Evolutionary conservation across 2,113 vertebrate genomes (phyloP), one percentile per base, ranked within the genome.

Genomic region (Serinus canaria): DNA sequence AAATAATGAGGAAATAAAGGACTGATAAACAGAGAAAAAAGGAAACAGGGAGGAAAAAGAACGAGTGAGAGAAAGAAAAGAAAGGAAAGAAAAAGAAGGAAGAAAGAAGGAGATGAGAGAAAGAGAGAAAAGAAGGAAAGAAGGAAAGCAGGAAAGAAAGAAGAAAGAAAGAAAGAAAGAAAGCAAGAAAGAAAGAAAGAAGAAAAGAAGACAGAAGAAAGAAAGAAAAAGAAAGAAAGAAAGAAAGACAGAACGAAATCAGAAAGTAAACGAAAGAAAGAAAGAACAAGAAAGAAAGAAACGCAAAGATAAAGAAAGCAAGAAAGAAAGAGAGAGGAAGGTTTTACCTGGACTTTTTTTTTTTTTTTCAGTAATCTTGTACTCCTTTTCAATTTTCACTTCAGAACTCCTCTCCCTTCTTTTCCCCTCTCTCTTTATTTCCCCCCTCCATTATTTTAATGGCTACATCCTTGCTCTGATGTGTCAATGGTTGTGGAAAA

Each of bases 401-500:
- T 96, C 77, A 86, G 64, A 94, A 84, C 39, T 35, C 1, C 44
- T 64, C 23, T 63, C 53, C 33, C 5, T 5, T 23, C 7, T 27
- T 11, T 60, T 83, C 20, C 22, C 47, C 13, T 10, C 59, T 15
- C 8, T 13, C 17, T 44, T 20, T 44, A 7, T 2, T 11, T 43
- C 14, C 7, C 3, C 7, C 67, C 84, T 96, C 95, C 94, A 92
- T 97, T 97, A 97, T 98, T 98, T 97, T 97, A 98, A 97, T 97
- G 96, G 94, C 77, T 89, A 94, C 87, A 95, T 98, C 93, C 94
- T 97, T 95, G 94, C 94, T 98, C 94, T 97, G 95, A 97, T 97
- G 95, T 97, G 96, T 98, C 96, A 97, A 96, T 90, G 87, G 96
- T 96, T 97, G 95, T 97, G 94, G 96, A 98, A 98, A 98, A 97